Evolutionary conservation across 1,140 invertebrate genomes (phyloP).

Genomic region (Aplysia californica): DNA sequence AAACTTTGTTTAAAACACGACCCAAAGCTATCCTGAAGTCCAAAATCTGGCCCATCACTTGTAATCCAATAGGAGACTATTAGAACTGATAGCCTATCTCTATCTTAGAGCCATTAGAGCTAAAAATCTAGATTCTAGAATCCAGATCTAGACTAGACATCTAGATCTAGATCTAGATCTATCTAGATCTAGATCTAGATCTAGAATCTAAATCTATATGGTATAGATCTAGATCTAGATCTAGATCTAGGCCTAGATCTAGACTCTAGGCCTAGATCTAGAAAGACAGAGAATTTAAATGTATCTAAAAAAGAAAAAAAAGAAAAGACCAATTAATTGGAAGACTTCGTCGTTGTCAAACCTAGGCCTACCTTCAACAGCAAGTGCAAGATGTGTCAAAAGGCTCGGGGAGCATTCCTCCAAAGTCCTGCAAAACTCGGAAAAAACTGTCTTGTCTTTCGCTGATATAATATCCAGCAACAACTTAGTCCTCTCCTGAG

Average conservation of each 20-base stretch:
- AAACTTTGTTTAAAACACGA: too few species aligned
- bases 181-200: not conserved
- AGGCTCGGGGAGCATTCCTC: slow-evolving; percentile 50
- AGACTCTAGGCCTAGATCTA: not conserved
- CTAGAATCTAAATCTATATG: not conserved
- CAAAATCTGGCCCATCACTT: too few species aligned
- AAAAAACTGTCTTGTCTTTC: slow-evolving; percentile 54
- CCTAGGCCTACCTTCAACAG: slow-evolving; percentile 42
- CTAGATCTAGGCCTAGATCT: not conserved
- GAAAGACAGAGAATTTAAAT: not conserved
- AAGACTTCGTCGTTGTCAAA: not conserved
- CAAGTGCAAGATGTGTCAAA: slow-evolving; percentile 50
- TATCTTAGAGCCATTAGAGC: not conserved
- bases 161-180: not conserved
- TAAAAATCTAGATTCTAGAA: not conserved
- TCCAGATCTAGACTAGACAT: not conserved
- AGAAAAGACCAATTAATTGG: not conserved
- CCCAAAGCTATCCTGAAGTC: too few species aligned
- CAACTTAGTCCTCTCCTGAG: slow-evolving; percentile 37
- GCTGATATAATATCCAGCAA: slow-evolving; percentile 54
- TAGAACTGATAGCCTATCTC: not conserved
- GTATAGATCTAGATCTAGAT: not conserved
- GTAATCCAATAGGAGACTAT: too few species aligned
- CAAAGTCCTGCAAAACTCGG: slow-evolving; percentile 53
- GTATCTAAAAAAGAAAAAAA: not conserved